phyloP scores from a whole-genome alignment of 2,797 vertebrate species.

The Sarcoramphus papa region DNA sequence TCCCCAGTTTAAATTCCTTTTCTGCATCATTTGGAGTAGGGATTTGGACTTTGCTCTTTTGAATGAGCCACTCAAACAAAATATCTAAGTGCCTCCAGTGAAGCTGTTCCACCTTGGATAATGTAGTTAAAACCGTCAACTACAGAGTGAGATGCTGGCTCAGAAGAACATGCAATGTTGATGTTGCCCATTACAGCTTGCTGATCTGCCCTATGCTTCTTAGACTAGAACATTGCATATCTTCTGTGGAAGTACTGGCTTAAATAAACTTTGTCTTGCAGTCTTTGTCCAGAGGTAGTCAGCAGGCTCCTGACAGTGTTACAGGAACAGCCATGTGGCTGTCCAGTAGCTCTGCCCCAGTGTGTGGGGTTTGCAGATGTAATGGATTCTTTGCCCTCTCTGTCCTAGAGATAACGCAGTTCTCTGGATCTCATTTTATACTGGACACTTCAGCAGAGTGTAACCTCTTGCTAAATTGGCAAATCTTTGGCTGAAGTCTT shows the following conservation, averaged over 20 bases:
- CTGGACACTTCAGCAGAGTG: not conserved
- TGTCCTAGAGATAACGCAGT: not conserved
- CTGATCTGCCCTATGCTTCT: not conserved
- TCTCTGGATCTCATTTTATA: not conserved
- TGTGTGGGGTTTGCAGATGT: not conserved
- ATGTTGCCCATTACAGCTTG: not conserved
- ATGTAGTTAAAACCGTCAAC: not conserved
- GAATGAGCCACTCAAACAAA: not conserved
- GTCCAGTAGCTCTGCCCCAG: not conserved
- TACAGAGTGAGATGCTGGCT: not conserved
- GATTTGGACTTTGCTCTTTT: not conserved
- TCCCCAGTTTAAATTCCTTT: not conserved
- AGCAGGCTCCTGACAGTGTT: not conserved
- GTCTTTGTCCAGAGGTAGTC: not conserved
- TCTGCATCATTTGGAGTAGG: not conserved
- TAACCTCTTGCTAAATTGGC: not conserved
- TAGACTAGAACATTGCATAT: fast-evolving
- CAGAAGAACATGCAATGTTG: not conserved
- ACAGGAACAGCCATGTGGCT: not conserved
- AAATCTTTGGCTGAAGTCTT: not conserved
- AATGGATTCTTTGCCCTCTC: not conserved
- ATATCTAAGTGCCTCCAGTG: not conserved
- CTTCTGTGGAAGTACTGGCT: not conserved
- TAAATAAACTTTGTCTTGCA: not conserved
- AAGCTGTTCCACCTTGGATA: not conserved